Evolutionary conservation across 1,140 invertebrate species (phyloP).

Genomic region (Chironomus tepperi): DNA sequence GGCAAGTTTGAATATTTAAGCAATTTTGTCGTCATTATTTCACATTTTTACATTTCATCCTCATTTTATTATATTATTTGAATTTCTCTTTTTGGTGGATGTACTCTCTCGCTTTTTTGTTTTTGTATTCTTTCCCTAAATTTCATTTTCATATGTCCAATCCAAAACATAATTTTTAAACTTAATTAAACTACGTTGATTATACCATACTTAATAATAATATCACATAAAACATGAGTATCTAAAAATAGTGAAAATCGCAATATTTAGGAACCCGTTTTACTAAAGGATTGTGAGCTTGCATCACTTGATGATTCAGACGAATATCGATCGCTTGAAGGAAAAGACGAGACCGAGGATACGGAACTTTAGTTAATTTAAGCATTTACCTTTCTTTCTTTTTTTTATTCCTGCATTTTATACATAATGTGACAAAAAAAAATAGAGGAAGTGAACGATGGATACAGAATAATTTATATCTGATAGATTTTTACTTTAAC

Average conservation of each 20-base stretch:
- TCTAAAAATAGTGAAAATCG: slow-evolving; percentile 4
- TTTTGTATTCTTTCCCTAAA: background rate
- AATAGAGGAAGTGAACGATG: too few relatives aligned
- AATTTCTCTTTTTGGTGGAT: background rate
- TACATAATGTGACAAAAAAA: too few relatives aligned
- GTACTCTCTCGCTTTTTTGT: background rate
- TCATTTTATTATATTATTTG: background rate
- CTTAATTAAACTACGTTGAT: background rate
- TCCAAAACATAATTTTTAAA: background rate
- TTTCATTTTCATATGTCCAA: background rate
- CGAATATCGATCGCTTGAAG: slow-evolving; percentile 39
- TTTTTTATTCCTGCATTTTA: too few relatives aligned
- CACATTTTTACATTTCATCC: too few relatives aligned
- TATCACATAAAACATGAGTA: background rate
- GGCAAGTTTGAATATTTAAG: background rate
- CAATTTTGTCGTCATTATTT: background rate
- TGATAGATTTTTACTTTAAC: too few relatives aligned
- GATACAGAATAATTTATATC: too few relatives aligned
- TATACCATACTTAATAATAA: background rate
- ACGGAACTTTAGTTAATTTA: slow-evolving; percentile 22
- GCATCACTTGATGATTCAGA: slow-evolving; percentile 34
- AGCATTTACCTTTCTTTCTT: too few relatives aligned
- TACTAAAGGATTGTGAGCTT: background rate
- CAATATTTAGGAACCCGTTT: background rate
- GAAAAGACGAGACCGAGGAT: slow-evolving; percentile 32